Conservation (phyloP, 2,888 invertebrate species). For the Idaea dimidiata region DNA sequence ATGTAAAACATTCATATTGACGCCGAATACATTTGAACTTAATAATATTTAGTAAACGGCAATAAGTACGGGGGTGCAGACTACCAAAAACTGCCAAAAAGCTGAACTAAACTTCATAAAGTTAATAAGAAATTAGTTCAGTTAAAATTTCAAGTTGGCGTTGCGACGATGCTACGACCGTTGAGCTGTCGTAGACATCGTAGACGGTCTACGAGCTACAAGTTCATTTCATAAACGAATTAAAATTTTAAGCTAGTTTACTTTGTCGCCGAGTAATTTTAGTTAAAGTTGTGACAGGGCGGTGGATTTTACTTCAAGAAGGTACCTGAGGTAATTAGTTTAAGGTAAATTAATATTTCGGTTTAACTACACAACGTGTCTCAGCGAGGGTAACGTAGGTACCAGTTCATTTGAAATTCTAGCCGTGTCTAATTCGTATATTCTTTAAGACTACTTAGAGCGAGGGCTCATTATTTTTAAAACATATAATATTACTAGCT, state of each 20-base stretch:
- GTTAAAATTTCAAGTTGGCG: background rate
- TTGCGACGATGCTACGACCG: background rate
- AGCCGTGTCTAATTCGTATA: too few relatives aligned
- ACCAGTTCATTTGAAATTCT: too few relatives aligned
- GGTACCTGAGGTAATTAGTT: background rate
- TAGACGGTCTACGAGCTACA: background rate
- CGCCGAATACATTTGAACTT: too few relatives aligned
- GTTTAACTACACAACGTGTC: too few relatives aligned
- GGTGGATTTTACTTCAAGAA: background rate
- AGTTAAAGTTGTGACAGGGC: background rate
- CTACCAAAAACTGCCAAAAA: background rate
- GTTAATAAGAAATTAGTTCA: background rate
- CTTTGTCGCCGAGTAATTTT: background rate
- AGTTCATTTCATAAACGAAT: background rate
- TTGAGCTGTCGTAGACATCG: background rate
- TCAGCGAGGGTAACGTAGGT: too few relatives aligned
- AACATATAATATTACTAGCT: too few relatives aligned
- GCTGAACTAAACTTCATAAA: background rate
- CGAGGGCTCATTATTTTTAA: too few relatives aligned
- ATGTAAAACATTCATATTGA: too few relatives aligned
- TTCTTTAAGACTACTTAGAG: too few relatives aligned
- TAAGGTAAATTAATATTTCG: background rate
- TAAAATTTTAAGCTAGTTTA: background rate
- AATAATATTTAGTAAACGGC: too few relatives aligned
- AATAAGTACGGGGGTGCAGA: too few relatives aligned